Conservation (phyloP, 2,797 vertebrate species). For the Tokudaia muenninki region DNA sequence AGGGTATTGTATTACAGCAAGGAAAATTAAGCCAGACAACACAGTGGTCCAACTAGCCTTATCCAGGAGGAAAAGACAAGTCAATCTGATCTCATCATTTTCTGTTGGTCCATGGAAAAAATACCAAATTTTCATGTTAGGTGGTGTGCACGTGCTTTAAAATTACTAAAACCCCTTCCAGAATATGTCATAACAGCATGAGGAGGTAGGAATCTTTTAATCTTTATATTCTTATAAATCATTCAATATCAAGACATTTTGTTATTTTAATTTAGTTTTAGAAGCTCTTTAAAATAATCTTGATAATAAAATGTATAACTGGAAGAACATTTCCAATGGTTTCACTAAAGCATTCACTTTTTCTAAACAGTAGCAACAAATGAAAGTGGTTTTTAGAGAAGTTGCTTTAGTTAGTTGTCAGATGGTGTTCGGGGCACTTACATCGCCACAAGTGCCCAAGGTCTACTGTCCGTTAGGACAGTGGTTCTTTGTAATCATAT, state of each 20-base stretch:
- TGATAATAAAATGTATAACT: constrained; percentile 25
- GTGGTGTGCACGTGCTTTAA: neutral
- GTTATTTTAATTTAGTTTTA: neutral
- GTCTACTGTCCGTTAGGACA: neutral
- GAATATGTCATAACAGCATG: neutral
- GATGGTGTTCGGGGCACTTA: neutral
- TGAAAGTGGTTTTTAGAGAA: neutral
- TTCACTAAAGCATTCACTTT: neutral
- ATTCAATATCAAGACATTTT: neutral
- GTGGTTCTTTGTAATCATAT: neutral
- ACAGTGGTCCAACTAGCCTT: too few relatives aligned
- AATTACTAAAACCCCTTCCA: neutral
- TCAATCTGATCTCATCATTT: too few relatives aligned
- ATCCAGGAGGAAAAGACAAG: too few relatives aligned
- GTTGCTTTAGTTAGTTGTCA: neutral
- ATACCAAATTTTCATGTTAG: neutral
- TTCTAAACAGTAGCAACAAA: neutral
- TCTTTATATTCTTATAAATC: constrained; percentile 43
- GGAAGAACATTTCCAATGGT: neutral
- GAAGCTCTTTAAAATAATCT: neutral
- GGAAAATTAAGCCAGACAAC: too few relatives aligned
- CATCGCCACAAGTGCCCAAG: neutral
- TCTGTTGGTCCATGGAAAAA: neutral
- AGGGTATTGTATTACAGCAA: too few relatives aligned
- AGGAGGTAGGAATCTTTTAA: neutral